Evolutionary conservation across 2,888 invertebrate genomes (phyloP).

Genomic region (Patella depressa): DNA sequence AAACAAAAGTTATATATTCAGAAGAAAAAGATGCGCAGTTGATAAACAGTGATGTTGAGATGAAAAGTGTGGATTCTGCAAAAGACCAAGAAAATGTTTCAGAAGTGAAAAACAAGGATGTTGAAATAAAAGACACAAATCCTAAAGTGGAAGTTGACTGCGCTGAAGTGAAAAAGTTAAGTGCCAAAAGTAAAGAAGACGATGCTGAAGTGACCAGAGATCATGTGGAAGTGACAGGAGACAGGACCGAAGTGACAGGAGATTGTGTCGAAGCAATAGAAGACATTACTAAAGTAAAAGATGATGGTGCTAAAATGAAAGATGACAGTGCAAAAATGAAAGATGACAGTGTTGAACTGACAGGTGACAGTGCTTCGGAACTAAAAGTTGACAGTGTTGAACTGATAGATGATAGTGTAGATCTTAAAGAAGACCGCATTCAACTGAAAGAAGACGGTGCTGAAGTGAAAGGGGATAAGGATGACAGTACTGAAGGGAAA

Average conservation of each 20-base stretch:
- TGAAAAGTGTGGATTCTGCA: background rate
- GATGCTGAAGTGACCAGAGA: background rate
- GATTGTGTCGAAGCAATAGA: background rate
- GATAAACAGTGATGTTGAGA: background rate
- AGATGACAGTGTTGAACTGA: conserved; percentile 15
- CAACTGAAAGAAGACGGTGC: background rate
- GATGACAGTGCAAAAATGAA: too few species aligned
- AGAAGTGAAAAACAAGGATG: background rate
- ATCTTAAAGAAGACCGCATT: conserved; percentile 13
- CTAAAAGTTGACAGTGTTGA: conserved; percentile 12
- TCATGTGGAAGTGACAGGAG: too few species aligned
- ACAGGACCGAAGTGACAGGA: background rate
- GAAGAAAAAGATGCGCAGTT: background rate
- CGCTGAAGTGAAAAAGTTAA: background rate
- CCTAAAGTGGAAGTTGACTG: background rate
- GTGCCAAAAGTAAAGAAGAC: background rate
- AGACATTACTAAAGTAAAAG: conserved; percentile 1
- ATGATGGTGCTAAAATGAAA: background rate
- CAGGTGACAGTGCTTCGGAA: conserved; percentile 21
- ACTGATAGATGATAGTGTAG: conserved; percentile 18
- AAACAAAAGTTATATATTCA: background rate
- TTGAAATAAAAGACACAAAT: too few species aligned
- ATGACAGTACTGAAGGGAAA: background rate
- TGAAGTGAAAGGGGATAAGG: background rate
- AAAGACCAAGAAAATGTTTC: conserved; percentile 3